phyloP scores from a whole-genome alignment of 2,797 vertebrate species.

The Allobates femoralis region DNA sequence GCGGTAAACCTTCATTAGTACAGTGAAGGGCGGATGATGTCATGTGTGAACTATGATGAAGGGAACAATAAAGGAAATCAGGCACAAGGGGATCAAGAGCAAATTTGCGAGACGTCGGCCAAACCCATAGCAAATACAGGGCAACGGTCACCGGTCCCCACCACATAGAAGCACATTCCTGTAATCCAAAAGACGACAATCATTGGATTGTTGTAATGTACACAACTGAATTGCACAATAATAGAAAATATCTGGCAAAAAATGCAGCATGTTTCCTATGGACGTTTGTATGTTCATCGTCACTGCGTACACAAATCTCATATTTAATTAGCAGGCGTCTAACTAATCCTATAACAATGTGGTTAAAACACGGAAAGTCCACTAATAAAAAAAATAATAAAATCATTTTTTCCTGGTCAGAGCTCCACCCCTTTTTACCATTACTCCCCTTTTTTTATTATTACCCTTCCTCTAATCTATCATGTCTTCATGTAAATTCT shows the following conservation, averaged over 20 bases:
- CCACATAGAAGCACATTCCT: not conserved
- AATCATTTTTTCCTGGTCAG: not conserved
- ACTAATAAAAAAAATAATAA: not conserved
- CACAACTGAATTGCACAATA: not conserved
- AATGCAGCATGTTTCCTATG: too few species aligned
- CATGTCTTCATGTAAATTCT: too few species aligned
- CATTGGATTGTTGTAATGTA: not conserved
- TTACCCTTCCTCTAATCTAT: too few species aligned
- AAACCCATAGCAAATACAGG: slow-evolving; percentile 7
- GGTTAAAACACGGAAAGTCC: not conserved
- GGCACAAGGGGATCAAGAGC: not conserved
- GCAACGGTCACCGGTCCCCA: not conserved
- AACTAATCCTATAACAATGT: not conserved
- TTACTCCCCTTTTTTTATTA: not conserved
- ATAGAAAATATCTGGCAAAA: not conserved
- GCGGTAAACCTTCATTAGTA: not conserved
- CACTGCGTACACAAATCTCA: not conserved
- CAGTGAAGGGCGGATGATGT: slow-evolving; percentile 10
- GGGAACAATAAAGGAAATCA: not conserved
- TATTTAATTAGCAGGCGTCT: not conserved
- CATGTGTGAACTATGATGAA: slow-evolving; percentile 5
- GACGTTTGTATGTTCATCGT: not conserved
- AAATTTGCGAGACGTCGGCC: not conserved
- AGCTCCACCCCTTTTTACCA: not conserved
- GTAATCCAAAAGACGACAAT: not conserved